A percentile compares a stretch with the other conserved stretches of the same genome.
These are phyloP conservation scores for Thalassaphorura encarpata DNA, from an alignment of 1,140 invertebrate species.

Conservation along the genomic window DNA sequence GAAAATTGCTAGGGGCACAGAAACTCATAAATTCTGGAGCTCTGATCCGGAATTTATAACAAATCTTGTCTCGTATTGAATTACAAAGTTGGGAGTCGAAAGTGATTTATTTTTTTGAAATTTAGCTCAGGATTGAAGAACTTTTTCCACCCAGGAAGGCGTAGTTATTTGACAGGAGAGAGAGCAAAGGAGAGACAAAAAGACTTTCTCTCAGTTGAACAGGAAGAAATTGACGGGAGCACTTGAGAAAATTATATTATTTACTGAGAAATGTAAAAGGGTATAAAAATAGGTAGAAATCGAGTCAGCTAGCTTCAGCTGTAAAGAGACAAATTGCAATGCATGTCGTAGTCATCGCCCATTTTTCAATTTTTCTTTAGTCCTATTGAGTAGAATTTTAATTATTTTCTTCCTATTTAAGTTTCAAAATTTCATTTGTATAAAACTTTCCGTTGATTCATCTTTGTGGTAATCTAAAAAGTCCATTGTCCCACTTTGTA, in stretches of 20 bases:
- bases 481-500: too few relatives aligned
- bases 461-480: too few relatives aligned
- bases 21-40: slow-evolving; percentile 31
- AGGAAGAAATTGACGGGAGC: neutral
- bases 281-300: neutral
- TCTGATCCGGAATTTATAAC: slow-evolving; percentile 30
- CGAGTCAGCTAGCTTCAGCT: too few relatives aligned
- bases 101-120: slow-evolving; percentile 27
- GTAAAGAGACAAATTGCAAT: too few relatives aligned
- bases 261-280: neutral
- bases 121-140: neutral
- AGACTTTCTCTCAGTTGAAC: neutral
- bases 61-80: slow-evolving; percentile 29
- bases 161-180: neutral
- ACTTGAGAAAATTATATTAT: neutral
- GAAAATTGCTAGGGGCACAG: too few relatives aligned
- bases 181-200: neutral
- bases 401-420: too few relatives aligned
- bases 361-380: too few relatives aligned
- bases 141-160: neutral
- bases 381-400: too few relatives aligned
- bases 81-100: slow-evolving; percentile 31
- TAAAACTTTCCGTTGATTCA: too few relatives aligned
- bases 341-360: too few relatives aligned
- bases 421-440: too few relatives aligned